Base-by-base conservation (phyloP, 2,888 invertebrate genomes). In the Hydraecia micacea region DNA sequence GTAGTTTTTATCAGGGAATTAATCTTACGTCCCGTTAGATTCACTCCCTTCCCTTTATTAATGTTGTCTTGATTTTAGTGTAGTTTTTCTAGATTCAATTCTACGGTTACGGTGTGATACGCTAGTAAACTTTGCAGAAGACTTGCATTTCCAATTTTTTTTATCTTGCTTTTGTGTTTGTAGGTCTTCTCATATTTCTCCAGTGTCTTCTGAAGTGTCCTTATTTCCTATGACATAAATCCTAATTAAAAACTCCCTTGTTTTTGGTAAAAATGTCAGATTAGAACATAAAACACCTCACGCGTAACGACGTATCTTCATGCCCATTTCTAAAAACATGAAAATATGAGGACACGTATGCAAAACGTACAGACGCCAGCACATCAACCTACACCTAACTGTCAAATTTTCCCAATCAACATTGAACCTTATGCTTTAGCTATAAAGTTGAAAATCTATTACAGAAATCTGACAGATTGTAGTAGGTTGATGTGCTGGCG, bases 21-120 rank as follows among this genome's bases (percentile, higher is more conserved):
- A n/a, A 79, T 82, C 52, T 83, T 52, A 2, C 15, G 39, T 72
- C 68, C n/a, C 65, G 55, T 79, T 75, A 58, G 18, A 72, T 66
- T 66, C 28, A 69, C 32, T 60, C 69, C 39, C 15, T 75, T 60
- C 69, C 39, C 15, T 75, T 62, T 42, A 39, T 25, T 60, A 62
- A 46, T 25, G 18, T 62, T 81, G 65, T 67, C 80, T 39, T 42
- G 39, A 32, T 25, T n/a, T 71, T 28, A 60, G 55, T 65, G 18
- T 7, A 25, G 25, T 55, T 42, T 58, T 39, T 36, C 21, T 49
- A 13, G 15, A 60, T 62, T 36, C 18, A 21, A 13, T 49, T n/a
- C 28, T 58, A 28, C 11, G 8, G 8, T 46, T 58, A 28, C 11
- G 8, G 8, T 46, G 11, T 39, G 7, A 68, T 32, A 15, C 8